Evolutionary conservation across 2,113 vertebrate genomes (phyloP).

Genomic region (Taurulus bubalis): DNA sequence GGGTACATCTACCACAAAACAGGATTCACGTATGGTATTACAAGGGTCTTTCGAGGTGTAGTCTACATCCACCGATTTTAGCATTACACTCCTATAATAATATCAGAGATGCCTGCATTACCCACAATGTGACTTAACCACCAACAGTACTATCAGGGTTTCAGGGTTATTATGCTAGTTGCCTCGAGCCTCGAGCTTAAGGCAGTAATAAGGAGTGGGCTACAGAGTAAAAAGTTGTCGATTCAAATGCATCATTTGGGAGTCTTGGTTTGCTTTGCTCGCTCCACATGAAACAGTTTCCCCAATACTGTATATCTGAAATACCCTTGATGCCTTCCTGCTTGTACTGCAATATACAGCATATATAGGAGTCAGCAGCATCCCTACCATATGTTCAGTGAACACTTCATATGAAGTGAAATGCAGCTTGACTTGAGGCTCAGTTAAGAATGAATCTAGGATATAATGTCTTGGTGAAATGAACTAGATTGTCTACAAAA

Average conservation of each 20-base stretch:
- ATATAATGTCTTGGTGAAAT: conserved; percentile 15
- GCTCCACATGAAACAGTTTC: no score
- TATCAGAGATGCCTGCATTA: background rate
- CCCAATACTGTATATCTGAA: background rate
- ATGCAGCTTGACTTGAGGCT: conserved; percentile 8
- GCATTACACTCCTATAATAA: background rate
- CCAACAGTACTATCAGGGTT: background rate
- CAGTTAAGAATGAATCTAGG: conserved; percentile 6
- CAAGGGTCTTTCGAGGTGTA: background rate
- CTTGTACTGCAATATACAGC: background rate
- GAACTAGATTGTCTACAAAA: conserved; percentile 17
- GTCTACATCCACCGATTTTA: background rate
- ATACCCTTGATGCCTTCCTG: background rate
- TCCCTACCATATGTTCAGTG: background rate
- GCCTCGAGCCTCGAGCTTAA: background rate
- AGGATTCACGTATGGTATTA: background rate
- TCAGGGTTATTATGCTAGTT: background rate
- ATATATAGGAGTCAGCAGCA: background rate
- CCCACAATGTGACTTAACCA: background rate
- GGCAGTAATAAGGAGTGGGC: background rate
- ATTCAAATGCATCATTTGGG: background rate
- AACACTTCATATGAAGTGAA: background rate
- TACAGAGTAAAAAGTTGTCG: background rate
- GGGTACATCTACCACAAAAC: background rate
- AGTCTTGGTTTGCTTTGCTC: background rate